Evolutionary conservation across 2,888 invertebrate genomes (phyloP), one percentile per base, ranked within the genome.

Genomic region (Synanthedon tipuliformis): DNA sequence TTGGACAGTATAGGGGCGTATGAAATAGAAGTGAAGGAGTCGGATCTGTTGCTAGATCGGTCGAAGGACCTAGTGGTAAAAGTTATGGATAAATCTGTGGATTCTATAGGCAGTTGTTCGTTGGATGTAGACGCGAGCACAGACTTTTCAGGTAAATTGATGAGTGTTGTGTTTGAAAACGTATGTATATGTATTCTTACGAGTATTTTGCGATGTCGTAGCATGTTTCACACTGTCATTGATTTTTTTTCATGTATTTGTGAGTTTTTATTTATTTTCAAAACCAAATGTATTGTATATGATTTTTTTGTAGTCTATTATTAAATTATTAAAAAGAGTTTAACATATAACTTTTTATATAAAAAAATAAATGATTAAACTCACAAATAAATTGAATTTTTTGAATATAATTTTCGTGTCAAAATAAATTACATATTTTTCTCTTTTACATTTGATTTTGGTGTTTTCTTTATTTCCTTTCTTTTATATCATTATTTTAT

Each of bases 61-160:
- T 61, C 69, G 0, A 87, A 82, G 57, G 76, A 84, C 50, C 64
- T 87, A 50, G 81, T 82, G 3, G 88, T 88, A 7, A 88, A 89
- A 80, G 86, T 85, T 57, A 93, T 93, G 93, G 93, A 93, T 84
- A 90, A 91, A 64, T 93, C 93, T 27, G 90, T 93, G 81, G 95
- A 95, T 80, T 95, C 95, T 54, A 95, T 95, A 69, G 95, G 95
- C 67, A 93, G 93, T 86, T 95, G 95, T 84, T 95, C 95, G 63
- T 88, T 95, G 70, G 95, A 95, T 80, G 93, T 94, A 78, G 94
- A 95, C 71, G 92, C 92, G 55, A 90, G 92, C 70, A 91, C 91
- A 57, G 92, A 92, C 69, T 89, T 92, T 69, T 91, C 92, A 92
- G 92, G 92, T 92, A 92, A 87, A 65, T 69, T 54, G 27, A 51